Conservation (phyloP, 2,888 invertebrate genomes). For the Aporophyla lueneburgensis region DNA sequence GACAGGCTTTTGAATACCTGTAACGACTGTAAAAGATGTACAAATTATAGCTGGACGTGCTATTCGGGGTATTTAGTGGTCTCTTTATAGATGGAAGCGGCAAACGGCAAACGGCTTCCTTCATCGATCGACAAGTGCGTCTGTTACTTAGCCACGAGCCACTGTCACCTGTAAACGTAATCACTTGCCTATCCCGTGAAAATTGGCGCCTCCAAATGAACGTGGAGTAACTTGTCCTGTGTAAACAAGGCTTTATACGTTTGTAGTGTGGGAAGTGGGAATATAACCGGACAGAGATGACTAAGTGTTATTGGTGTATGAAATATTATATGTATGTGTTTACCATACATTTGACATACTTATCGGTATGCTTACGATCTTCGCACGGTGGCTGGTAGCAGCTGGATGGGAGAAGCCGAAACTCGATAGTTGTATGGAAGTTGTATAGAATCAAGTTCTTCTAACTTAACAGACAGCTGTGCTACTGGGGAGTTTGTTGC, state of each 20-base stretch:
- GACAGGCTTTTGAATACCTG: neutral
- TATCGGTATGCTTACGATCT: neutral
- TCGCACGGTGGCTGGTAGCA: neutral
- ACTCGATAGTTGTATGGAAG: too few relatives aligned
- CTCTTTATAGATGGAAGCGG: neutral
- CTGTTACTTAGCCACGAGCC: neutral
- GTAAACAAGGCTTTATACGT: slow-evolving; percentile 7
- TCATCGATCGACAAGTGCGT: neutral
- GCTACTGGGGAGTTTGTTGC: too few relatives aligned
- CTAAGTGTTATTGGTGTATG: neutral
- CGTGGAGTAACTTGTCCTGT: neutral
- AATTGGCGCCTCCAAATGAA: neutral
- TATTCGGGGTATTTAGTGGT: neutral
- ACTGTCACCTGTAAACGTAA: too few relatives aligned
- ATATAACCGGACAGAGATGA: slow-evolving; percentile 9
- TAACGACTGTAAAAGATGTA: neutral
- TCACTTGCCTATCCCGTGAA: neutral
- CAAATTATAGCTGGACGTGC: neutral
- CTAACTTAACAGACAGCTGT: too few relatives aligned
- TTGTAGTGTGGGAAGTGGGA: neutral
- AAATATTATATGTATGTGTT: neutral
- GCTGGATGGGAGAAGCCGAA: too few relatives aligned
- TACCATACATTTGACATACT: slow-evolving; percentile 1
- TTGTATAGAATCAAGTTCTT: too few relatives aligned
- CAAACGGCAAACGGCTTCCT: too few relatives aligned